phyloP scores from a whole-genome alignment of 2,888 invertebrate species.

The Parnassius apollo region DNA sequence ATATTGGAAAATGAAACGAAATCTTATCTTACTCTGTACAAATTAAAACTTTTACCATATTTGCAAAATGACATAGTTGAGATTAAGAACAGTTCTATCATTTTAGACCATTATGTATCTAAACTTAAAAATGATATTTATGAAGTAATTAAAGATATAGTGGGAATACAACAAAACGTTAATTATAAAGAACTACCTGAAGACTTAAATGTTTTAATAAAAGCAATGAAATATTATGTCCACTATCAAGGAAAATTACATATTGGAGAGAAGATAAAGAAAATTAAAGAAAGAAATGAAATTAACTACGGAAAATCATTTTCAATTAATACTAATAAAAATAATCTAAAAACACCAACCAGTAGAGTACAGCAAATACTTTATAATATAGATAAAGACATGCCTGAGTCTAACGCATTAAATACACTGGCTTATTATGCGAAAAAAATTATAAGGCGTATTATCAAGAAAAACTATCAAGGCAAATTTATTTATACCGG shows the following conservation, averaged over 20 bases:
- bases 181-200: constrained; percentile 37
- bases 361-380: constrained; percentile 45
- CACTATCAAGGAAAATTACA: constrained; percentile 35
- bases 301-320: constrained; percentile 21
- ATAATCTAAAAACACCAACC: constrained; percentile 28
- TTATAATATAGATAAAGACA: constrained; percentile 43
- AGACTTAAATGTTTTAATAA: constrained; percentile 46
- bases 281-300: constrained; percentile 22
- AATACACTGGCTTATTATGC: constrained; percentile 39
- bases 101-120: constrained; percentile 40
- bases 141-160: constrained; percentile 51
- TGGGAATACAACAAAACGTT: constrained; percentile 42
- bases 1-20: constrained; percentile 24
- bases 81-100: constrained; percentile 34
- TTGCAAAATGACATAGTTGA: constrained; percentile 24
- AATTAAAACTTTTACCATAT: constrained; percentile 42
- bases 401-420: constrained; percentile 40
- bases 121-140: constrained; percentile 58
- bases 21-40: constrained; percentile 39
- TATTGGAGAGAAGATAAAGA: constrained; percentile 25
- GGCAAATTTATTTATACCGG: constrained; percentile 36
- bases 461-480: constrained; percentile 43
- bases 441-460: constrained; percentile 46
- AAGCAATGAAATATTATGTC: constrained; percentile 50
- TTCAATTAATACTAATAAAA: constrained; percentile 6